Conservation (phyloP, 2,113 vertebrate species). For the Indicator maculatus region DNA sequence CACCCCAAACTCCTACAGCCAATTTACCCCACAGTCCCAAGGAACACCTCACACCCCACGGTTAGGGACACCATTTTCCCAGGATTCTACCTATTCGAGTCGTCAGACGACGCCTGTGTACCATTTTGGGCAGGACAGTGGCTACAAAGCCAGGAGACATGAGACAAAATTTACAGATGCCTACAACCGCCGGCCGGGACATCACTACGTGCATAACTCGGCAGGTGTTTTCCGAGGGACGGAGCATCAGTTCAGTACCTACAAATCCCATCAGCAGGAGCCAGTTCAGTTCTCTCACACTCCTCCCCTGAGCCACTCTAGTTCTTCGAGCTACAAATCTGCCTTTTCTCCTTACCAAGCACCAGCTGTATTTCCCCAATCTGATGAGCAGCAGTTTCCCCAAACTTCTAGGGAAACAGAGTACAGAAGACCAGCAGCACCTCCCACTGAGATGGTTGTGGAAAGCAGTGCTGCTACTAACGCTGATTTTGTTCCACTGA, state of each 20-base stretch:
- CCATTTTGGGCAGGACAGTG: conserved; percentile 84
- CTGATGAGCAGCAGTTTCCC: conserved; percentile 80
- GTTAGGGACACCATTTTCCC: conserved; percentile 92
- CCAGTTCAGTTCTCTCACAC: conserved; percentile 82
- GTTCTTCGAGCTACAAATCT: conserved; percentile 83
- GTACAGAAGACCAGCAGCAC: conserved; percentile 80
- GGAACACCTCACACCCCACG: conserved; percentile 91
- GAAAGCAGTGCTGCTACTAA: conserved; percentile 52
- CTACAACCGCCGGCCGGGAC: conserved; percentile 92
- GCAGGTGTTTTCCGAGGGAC: conserved; percentile 73
- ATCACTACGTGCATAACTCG: conserved; percentile 85
- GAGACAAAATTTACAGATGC: conserved; percentile 95
- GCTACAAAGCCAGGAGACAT: conserved; percentile 88
- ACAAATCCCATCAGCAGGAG: conserved; percentile 84
- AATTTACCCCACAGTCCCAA: conserved; percentile 89
- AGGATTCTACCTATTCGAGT: conserved; percentile 95
- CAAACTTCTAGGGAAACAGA: conserved; percentile 83
- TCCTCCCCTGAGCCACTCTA: conserved; percentile 77
- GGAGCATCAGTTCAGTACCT: conserved; percentile 78
- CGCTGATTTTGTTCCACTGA: conserved; percentile 78
- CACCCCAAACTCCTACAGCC: conserved; percentile 91
- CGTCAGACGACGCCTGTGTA: conserved; percentile 92
- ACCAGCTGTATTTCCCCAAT: conserved; percentile 80
- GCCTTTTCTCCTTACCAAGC: conserved; percentile 91
- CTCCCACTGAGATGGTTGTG: conserved; percentile 68